phyloP scores from a whole-genome alignment of 2,797 vertebrate species.

The Antrozous pallidus region DNA sequence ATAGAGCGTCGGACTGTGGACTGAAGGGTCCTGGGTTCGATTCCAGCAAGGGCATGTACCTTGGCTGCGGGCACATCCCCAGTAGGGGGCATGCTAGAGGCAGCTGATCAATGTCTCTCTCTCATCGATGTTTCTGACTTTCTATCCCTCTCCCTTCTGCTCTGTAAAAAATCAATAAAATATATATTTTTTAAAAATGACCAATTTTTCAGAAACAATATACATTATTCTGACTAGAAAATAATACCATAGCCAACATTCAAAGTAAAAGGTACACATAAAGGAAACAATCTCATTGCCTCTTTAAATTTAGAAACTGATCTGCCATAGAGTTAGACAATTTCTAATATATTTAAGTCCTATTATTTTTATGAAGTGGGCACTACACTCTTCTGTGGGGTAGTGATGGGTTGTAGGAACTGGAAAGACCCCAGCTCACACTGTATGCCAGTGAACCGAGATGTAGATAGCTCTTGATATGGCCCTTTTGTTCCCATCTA shows the following conservation, averaged over 20 bases:
- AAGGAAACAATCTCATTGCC: background rate
- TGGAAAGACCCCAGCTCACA: background rate
- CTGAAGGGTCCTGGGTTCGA: no score
- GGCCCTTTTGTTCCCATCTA: background rate
- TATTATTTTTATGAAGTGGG: background rate
- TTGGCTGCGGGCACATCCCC: no score
- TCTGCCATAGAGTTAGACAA: background rate
- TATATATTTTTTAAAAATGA: background rate
- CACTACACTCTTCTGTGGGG: background rate
- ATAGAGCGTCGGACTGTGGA: no score
- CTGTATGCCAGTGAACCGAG: background rate
- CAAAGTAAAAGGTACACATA: background rate
- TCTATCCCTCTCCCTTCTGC: no score
- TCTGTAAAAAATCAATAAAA: no score
- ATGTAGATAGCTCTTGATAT: background rate
- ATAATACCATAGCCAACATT: background rate
- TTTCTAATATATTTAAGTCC: background rate
- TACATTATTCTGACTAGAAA: background rate
- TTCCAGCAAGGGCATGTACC: no score
- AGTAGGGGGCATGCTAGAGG: no score
- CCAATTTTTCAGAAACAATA: background rate
- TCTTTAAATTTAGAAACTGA: background rate
- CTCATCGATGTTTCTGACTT: no score
- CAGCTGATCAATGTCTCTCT: no score
- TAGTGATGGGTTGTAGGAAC: background rate